Evolutionary conservation across 2,113 vertebrate species (phyloP).

Genomic region (Oncorhynchus kisutch): DNA sequence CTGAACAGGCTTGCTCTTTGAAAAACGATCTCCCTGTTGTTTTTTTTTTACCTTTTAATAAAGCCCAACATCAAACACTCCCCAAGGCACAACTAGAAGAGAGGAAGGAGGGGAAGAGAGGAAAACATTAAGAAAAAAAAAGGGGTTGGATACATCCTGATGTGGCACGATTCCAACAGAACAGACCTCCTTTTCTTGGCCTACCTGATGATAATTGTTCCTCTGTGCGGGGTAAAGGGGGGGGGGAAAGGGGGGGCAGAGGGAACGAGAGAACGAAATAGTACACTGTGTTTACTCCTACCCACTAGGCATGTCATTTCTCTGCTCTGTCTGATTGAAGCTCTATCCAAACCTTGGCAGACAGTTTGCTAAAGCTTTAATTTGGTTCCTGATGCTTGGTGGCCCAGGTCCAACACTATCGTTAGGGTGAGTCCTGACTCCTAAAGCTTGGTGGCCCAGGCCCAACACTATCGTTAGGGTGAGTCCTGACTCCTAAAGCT

Average conservation of each 20-base stretch:
- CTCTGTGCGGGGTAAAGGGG: conserved; percentile 20
- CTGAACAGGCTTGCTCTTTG: conserved; percentile 27
- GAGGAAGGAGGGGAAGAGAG: conserved; percentile 3
- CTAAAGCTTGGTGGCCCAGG: too few species aligned
- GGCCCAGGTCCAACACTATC: too few species aligned
- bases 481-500: too few species aligned
- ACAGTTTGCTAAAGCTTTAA: conserved; percentile 35
- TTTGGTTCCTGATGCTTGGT: conserved; percentile 17
- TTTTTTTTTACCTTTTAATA: conserved; percentile 48
- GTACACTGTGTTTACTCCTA: conserved; percentile 16
- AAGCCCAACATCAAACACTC: conserved; percentile 41
- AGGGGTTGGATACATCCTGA: conserved; percentile 32
- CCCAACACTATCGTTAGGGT: too few species aligned
- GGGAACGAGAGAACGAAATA: background rate
- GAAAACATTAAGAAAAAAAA: background rate
- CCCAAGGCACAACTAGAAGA: background rate
- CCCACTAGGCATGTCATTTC: conserved; percentile 23
- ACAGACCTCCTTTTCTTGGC: conserved; percentile 10
- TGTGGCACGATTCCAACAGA: conserved; percentile 37
- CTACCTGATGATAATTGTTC: conserved; percentile 48
- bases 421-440: too few species aligned
- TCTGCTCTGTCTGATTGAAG: conserved; percentile 21
- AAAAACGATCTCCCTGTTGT: conserved; percentile 40
- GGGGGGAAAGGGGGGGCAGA: background rate
- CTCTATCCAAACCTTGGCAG: conserved; percentile 19